phyloP scores from a whole-genome alignment of 2,888 invertebrate genomes.

The Troglohyphantes excavatus region DNA sequence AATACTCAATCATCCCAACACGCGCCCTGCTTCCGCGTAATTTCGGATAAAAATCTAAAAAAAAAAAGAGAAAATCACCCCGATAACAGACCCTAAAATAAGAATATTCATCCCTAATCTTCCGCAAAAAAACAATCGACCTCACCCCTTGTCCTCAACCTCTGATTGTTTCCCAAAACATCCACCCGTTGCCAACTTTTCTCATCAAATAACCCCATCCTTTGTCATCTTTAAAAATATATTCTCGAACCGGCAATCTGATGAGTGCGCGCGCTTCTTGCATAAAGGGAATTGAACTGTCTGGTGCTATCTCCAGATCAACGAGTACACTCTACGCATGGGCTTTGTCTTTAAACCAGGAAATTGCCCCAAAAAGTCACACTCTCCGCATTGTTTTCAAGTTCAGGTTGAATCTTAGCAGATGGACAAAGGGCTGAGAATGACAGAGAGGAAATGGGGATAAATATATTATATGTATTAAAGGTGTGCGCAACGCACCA shows the following conservation, averaged over 20 bases:
- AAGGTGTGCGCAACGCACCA: conserved; percentile 51
- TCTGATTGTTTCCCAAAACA: conserved; percentile 30
- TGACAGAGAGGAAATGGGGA: background rate
- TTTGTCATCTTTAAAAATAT: conserved; percentile 36
- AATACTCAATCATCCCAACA: conserved; percentile 8
- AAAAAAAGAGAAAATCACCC: background rate
- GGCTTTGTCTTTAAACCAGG: conserved; percentile 50
- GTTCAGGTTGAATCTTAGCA: conserved; percentile 16
- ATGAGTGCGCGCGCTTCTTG: conserved; percentile 2
- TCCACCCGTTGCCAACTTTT: conserved; percentile 35
- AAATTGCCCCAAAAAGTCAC: background rate
- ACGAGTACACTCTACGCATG: too few species aligned
- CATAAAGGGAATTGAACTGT: background rate
- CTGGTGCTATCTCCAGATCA: background rate
- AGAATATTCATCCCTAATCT: background rate
- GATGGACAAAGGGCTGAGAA: background rate
- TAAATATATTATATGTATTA: background rate
- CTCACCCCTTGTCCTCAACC: background rate
- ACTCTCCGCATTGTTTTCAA: background rate
- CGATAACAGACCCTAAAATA: conserved; percentile 20
- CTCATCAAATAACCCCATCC: background rate
- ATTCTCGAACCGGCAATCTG: conserved; percentile 39
- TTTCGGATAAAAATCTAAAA: background rate
- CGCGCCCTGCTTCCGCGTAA: conserved; percentile 20
- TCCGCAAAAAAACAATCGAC: conserved; percentile 20